Evolutionary conservation across 2,113 vertebrate genomes (phyloP).

Genomic region (Onychorhynchus coronatus): DNA sequence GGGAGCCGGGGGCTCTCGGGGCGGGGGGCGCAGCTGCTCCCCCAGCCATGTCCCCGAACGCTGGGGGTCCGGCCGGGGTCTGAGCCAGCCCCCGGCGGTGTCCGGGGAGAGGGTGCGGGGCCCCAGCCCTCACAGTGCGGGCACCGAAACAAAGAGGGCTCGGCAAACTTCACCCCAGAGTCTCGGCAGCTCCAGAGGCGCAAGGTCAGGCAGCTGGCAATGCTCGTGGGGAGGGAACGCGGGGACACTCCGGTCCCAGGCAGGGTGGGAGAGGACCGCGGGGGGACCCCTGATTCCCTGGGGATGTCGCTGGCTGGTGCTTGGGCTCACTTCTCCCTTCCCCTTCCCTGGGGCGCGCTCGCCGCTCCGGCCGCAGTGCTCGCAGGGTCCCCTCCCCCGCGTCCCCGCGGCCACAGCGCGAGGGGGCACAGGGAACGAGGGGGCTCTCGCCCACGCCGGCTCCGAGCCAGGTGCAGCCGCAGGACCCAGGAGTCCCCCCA

Average conservation of each 20-base stretch:
- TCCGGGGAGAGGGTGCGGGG: neutral
- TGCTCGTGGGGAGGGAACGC: neutral
- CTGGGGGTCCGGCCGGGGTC: neutral
- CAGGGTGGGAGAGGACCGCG: neutral
- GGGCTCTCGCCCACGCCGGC: neutral
- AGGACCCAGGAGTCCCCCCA: neutral
- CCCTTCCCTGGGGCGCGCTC: neutral
- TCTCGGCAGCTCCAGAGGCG: slow-evolving; percentile 56
- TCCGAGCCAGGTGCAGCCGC: neutral
- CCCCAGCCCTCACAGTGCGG: slow-evolving; percentile 34
- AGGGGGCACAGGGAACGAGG: neutral
- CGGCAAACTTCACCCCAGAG: slow-evolving; percentile 70
- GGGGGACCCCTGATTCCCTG: neutral
- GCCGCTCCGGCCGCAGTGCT: neutral
- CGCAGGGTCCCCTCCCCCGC: neutral
- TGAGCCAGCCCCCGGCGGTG: neutral
- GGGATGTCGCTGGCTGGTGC: neutral
- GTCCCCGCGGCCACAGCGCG: neutral
- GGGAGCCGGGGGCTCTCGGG: neutral
- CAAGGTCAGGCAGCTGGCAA: slow-evolving; percentile 75
- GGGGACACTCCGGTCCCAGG: neutral
- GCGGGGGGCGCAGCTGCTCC: neutral
- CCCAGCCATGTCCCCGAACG: neutral
- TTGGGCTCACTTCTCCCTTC: neutral
- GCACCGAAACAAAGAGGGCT: slow-evolving; percentile 76